Evolutionary conservation across 2,888 invertebrate species (phyloP).

Genomic region (Tiliacea aurago): DNA sequence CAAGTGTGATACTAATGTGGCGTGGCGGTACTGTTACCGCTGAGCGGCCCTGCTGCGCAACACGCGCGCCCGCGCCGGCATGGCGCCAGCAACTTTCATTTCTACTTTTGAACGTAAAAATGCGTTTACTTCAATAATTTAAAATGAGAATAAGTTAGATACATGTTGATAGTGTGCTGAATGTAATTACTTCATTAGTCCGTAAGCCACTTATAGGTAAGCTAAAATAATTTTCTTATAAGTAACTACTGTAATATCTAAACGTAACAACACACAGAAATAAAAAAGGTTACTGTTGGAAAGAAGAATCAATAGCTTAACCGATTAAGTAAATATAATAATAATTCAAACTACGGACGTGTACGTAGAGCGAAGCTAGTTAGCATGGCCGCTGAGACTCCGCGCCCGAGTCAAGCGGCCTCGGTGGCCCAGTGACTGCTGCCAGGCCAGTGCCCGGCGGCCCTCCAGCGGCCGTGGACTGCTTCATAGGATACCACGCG

Average conservation of each 20-base stretch:
- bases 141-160: not conserved
- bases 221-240: slow-evolving; percentile 27
- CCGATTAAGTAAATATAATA: slow-evolving; percentile 15
- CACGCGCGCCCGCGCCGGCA: not conserved
- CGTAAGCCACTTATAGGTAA: slow-evolving; percentile 13
- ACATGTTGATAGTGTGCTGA: not conserved
- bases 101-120: not conserved
- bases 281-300: not conserved
- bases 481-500: not conserved
- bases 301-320: slow-evolving; percentile 31
- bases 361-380: slow-evolving; percentile 57
- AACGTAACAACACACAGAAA: slow-evolving; percentile 13
- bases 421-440: not conserved
- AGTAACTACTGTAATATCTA: slow-evolving; percentile 25
- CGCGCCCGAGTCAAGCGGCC: slow-evolving; percentile 17
- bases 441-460: not conserved
- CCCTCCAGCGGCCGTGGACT: slow-evolving; percentile 14
- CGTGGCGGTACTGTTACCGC: not conserved
- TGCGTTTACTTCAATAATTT: not conserved
- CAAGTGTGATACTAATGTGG: not conserved
- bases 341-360: slow-evolving; percentile 54
- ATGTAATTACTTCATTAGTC: not conserved
- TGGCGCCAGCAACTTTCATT: not conserved
- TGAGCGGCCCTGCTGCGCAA: not conserved
- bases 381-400: slow-evolving; percentile 27